Conservation (phyloP, 1,140 invertebrate genomes). For the Hyposmocoma kahamanoa region DNA sequence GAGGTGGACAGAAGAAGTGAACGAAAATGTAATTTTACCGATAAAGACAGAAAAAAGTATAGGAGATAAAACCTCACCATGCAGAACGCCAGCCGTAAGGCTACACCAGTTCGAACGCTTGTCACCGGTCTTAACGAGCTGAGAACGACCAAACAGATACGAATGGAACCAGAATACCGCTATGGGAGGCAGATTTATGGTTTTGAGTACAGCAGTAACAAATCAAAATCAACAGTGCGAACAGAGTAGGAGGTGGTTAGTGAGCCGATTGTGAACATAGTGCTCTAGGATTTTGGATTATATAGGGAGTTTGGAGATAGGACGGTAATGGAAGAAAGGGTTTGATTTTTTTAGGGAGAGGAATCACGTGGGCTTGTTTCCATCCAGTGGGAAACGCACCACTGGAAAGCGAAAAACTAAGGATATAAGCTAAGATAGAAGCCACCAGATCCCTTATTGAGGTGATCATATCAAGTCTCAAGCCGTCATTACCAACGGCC, state of each 20-base stretch:
- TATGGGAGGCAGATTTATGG: neutral
- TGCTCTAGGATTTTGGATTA: neutral
- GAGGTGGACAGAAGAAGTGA: neutral
- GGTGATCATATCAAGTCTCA: neutral
- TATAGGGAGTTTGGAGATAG: neutral
- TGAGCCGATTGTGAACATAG: neutral
- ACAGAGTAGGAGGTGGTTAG: neutral
- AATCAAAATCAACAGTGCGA: neutral
- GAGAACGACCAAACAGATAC: neutral
- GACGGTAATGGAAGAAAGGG: neutral
- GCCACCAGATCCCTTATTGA: neutral
- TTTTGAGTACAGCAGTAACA: neutral
- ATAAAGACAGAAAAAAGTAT: conserved; percentile 1
- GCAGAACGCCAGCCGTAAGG: neutral
- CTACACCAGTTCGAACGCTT: conserved; percentile 1
- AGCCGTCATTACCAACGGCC: neutral
- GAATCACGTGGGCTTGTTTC: neutral
- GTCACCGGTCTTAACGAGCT: neutral
- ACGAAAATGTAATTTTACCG: neutral
- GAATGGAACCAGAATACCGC: neutral
- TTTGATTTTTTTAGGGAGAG: neutral
- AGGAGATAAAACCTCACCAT: neutral
- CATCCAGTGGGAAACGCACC: neutral
- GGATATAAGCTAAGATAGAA: neutral
- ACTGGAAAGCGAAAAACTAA: neutral